Conservation (phyloP, 1,140 invertebrate genomes). For the Drosophila littoralis region DNA sequence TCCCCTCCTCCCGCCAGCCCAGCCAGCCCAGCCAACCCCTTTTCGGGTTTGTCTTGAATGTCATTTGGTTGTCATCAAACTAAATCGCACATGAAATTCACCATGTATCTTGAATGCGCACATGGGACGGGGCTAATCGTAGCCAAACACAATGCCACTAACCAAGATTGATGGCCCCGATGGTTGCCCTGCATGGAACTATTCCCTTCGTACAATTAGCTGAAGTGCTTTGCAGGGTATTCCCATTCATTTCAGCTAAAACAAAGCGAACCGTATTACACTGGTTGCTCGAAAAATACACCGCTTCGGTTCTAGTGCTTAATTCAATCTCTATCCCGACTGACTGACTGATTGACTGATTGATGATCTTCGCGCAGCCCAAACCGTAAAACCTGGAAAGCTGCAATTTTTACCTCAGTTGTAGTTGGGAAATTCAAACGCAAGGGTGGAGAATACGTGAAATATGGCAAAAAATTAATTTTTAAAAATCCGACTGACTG, state of each 20-base stretch:
- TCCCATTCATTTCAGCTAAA: slow-evolving; percentile 13
- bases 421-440: no score
- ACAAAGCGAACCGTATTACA: not conserved
- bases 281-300: not conserved
- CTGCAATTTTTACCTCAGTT: no score
- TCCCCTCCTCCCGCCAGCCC: slow-evolving; percentile 6
- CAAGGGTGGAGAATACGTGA: no score
- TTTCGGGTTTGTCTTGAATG: slow-evolving; percentile 24
- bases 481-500: no score
- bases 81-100: slow-evolving; percentile 35
- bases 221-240: slow-evolving; percentile 20
- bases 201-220: slow-evolving; percentile 39
- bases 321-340: no score
- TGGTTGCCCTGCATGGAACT: slow-evolving; percentile 5
- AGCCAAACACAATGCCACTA: slow-evolving; percentile 39
- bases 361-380: no score
- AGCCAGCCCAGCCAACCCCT: slow-evolving; percentile 1
- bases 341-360: no score
- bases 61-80: slow-evolving; percentile 51
- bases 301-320: no score
- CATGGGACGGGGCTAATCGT: slow-evolving; percentile 12
- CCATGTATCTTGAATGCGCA: slow-evolving; percentile 29
- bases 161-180: slow-evolving; percentile 67
- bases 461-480: no score
- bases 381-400: no score